These are phyloP conservation scores for Lacanobia wlatinum DNA, from an alignment of 2,888 invertebrate species.

Conservation along the genomic window DNA sequence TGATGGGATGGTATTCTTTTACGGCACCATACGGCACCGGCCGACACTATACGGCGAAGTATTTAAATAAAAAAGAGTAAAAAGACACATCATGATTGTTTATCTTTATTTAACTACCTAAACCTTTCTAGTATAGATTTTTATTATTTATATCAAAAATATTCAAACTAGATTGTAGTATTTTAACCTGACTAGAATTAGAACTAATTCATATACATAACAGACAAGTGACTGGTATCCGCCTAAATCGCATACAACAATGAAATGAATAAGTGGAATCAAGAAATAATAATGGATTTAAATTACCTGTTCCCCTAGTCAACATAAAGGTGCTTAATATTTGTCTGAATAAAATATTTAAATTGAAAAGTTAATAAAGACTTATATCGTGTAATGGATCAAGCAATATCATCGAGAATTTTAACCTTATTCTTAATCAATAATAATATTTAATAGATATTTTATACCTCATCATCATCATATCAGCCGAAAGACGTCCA, in stretches of 20 bases:
- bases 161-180: neutral
- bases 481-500: too few species aligned
- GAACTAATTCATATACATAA: neutral
- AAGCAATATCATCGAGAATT: neutral
- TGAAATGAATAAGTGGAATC: neutral
- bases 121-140: constrained; percentile 6
- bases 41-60: too few species aligned
- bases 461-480: too few species aligned
- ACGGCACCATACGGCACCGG: too few species aligned
- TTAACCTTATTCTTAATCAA: neutral
- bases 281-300: neutral
- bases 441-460: neutral
- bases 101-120: too few species aligned
- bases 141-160: neutral
- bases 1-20: too few species aligned
- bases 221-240: constrained; percentile 12
- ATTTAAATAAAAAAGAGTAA: too few species aligned
- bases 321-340: constrained; percentile 24
- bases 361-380: constrained; percentile 4
- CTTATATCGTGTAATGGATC: constrained; percentile 16
- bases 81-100: too few species aligned
- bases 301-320: constrained; percentile 15
- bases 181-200: neutral
- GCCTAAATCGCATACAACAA: constrained; percentile 24
- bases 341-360: neutral